Percentiles rank a stretch among this genome's conserved stretches.
Conservation (phyloP, 2,888 invertebrate species). For the Alloplasta piceator region DNA sequence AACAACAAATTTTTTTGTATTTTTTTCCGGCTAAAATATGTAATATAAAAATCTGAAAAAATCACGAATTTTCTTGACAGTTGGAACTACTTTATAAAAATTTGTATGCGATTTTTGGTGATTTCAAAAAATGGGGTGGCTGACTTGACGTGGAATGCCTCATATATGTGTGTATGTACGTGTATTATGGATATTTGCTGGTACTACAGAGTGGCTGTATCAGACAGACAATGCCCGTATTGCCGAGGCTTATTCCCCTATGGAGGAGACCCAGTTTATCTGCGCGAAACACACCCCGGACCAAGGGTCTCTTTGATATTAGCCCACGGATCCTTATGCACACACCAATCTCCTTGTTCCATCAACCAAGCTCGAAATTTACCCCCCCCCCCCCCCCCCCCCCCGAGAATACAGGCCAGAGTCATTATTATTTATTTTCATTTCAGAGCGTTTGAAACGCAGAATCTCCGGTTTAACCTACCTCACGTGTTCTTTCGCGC, state of each 20-base stretch:
- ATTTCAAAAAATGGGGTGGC: too few species aligned
- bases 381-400: too few species aligned
- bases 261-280: constrained; percentile 43
- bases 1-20: too few species aligned
- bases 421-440: neutral
- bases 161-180: neutral
- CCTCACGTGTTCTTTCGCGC: too few species aligned
- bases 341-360: constrained; percentile 3
- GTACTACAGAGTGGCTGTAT: constrained; percentile 35
- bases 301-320: constrained; percentile 58
- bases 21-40: too few species aligned
- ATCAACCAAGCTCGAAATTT: constrained; percentile 30
- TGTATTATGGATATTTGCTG: constrained; percentile 4
- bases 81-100: too few species aligned
- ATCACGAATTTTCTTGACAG: too few species aligned
- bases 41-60: too few species aligned
- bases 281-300: constrained; percentile 21
- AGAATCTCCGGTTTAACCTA: too few species aligned
- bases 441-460: neutral
- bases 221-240: constrained; percentile 55
- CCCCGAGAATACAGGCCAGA: constrained; percentile 1
- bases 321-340: constrained; percentile 40
- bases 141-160: too few species aligned
- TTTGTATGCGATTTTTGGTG: too few species aligned
- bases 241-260: constrained; percentile 51